Evolutionary conservation across 2,888 invertebrate species (phyloP).

Genomic region (Ennomos fuscantarius): DNA sequence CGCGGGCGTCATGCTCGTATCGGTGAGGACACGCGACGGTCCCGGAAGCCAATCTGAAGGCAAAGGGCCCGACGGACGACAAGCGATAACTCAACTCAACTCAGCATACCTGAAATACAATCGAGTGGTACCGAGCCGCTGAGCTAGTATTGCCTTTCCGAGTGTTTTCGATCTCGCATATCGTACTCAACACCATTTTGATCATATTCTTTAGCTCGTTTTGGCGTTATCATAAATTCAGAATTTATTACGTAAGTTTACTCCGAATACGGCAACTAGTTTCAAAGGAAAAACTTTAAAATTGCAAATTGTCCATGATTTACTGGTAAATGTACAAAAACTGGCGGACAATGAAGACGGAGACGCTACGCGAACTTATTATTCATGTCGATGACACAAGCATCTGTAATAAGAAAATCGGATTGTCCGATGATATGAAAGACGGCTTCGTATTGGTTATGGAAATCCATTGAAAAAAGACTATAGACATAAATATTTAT

Average conservation of each 20-base stretch:
- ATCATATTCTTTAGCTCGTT: conserved; percentile 34
- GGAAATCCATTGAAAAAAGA: conserved; percentile 54
- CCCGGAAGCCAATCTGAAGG: conserved; percentile 77
- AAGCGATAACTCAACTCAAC: conserved; percentile 78
- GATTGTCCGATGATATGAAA: conserved; percentile 38
- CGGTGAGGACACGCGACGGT: conserved; percentile 74
- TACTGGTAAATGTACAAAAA: conserved; percentile 21
- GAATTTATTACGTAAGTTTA: conserved; percentile 29
- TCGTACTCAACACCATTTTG: conserved; percentile 47
- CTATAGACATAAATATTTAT: conserved; percentile 66
- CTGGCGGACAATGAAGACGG: conserved; percentile 25
- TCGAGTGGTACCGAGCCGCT: conserved; percentile 67
- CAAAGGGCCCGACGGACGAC: conserved; percentile 75
- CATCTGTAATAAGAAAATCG: conserved; percentile 39
- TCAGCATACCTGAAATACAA: conserved; percentile 77
- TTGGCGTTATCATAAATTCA: conserved; percentile 37
- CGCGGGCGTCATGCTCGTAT: conserved; percentile 79
- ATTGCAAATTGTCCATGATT: conserved; percentile 30
- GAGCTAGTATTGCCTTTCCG: conserved; percentile 62
- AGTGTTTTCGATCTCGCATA: conserved; percentile 44
- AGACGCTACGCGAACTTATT: conserved; percentile 33
- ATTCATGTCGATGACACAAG: conserved; percentile 39
- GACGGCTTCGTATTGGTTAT: conserved; percentile 46
- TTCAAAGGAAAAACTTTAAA: conserved; percentile 20
- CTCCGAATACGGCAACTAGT: conserved; percentile 18